Base-by-base conservation (phyloP, 2,888 invertebrate species). In the Synanthedon formicaeformis region DNA sequence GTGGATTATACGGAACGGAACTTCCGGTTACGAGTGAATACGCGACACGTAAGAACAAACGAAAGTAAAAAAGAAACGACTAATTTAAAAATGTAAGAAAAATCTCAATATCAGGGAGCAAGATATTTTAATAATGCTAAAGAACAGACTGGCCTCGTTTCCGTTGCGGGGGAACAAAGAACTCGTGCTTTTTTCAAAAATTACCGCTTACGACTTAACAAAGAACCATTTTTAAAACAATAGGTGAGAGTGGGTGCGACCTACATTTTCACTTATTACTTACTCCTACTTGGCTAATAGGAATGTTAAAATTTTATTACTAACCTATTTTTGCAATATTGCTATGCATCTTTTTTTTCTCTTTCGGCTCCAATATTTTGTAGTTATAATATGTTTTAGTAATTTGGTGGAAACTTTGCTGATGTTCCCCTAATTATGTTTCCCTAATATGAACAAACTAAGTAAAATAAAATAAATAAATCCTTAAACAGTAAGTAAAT, bases 61-160 rank as follows among this genome's bases (percentile, higher is more conserved):
- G 8, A 13, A 45, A 13, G 11, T 16, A 16, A 16, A 11, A 12
- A 18, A 48, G 10, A 49, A 45, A 45, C 5, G 8, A 18, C 13
- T 49, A 49, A 49, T 49, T 49, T 49, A 49, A 49, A 45, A 49
- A 49, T 13, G 16, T 18, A 18, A 23, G 49, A 16, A 18, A 34
- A 49, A 16, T 49, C 23, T 23, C 49, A 48, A 52, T 52, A 52
- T 52, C 27, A 48, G 13, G 48, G 48, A 63, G 62, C 62, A 61
- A 71, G 68, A 75, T 70, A 76, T 75, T 82, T 78, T 79, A 81
- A 82, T 82, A 81, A 79, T 65, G 73, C 70, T 69, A 74, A 75
- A 71, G 75, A 77, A 69, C 75, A 72, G 73, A 65, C 73, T 75
- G 78, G 64, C 73, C 65, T 67, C 62, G 61, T 68, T 71, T 78